Evolutionary conservation across 2,113 vertebrate genomes (phyloP).

Genomic region (Ceuthmochares aereus): DNA sequence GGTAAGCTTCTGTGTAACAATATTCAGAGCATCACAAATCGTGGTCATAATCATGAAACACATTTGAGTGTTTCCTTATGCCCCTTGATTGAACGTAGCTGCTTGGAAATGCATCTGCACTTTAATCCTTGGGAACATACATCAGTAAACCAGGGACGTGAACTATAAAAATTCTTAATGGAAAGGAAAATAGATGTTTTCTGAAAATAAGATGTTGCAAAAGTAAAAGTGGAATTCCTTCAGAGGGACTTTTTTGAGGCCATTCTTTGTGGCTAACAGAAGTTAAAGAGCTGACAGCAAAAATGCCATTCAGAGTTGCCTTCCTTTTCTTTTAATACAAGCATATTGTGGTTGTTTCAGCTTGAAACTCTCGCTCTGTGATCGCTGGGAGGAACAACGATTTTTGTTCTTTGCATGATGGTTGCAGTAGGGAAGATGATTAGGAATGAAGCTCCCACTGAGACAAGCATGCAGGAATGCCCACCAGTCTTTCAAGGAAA

Average conservation of each 20-base stretch:
- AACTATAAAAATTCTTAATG: background rate
- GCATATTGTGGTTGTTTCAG: background rate
- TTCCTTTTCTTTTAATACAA: conserved; percentile 8
- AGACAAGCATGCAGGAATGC: background rate
- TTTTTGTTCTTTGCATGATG: background rate
- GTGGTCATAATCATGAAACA: background rate
- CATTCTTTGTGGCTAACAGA: background rate
- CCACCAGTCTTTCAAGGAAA: background rate
- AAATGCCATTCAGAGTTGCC: background rate
- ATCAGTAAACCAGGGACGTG: background rate
- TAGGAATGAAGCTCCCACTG: background rate
- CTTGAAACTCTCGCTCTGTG: background rate
- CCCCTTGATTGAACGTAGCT: background rate
- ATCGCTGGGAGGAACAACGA: background rate
- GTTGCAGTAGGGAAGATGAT: background rate
- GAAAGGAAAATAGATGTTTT: background rate
- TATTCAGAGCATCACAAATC: conserved; percentile 30
- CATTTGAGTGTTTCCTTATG: background rate
- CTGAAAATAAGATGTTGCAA: background rate
- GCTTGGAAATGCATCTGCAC: background rate
- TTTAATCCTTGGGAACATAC: background rate
- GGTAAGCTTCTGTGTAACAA: background rate
- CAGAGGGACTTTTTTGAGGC: background rate
- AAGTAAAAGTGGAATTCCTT: background rate
- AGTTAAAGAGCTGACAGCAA: background rate